These are phyloP conservation scores for Cliona cf. orientalis DNA, from an alignment of 37 sponge, comb jelly and placozoan species.

Conservation along the genomic window DNA sequence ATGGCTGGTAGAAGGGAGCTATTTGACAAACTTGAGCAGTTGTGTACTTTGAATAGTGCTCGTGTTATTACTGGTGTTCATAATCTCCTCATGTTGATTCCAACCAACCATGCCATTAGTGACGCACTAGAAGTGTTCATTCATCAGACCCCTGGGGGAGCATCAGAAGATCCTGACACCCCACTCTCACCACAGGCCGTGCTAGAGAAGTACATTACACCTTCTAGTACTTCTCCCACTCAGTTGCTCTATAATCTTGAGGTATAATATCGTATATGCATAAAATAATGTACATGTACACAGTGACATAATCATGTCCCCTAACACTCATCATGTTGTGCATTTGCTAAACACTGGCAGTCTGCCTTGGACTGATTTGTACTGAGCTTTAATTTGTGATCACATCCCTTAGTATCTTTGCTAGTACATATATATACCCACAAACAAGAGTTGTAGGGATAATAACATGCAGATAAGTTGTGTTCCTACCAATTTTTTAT, in stretches of 20 bases:
- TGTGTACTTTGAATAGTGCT: conserved; percentile 28
- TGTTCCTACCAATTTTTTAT: too few species aligned
- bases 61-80: conserved; percentile 56
- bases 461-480: too few species aligned
- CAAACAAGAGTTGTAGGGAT: too few species aligned
- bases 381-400: too few species aligned
- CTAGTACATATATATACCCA: too few species aligned
- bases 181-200: conserved; percentile 40
- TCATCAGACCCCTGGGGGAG: conserved; percentile 23
- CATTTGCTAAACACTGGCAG: too few species aligned
- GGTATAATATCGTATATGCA: too few species aligned
- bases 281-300: too few species aligned
- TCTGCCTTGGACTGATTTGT: too few species aligned
- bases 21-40: conserved; percentile 72
- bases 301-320: too few species aligned
- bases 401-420: too few species aligned
- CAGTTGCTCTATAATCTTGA: conserved; percentile 83
- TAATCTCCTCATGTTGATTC: conserved; percentile 73
- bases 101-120: conserved; percentile 56
- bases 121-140: conserved; percentile 52
- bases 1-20: conserved; percentile 37
- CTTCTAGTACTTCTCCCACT: conserved; percentile 48
- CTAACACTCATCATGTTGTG: too few species aligned
- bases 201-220: conserved; percentile 45
- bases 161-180: conserved; percentile 19